These are phyloP conservation scores for Lonchura striata DNA, from an alignment of 2,113 vertebrate genomes.

Conservation along the genomic window DNA sequence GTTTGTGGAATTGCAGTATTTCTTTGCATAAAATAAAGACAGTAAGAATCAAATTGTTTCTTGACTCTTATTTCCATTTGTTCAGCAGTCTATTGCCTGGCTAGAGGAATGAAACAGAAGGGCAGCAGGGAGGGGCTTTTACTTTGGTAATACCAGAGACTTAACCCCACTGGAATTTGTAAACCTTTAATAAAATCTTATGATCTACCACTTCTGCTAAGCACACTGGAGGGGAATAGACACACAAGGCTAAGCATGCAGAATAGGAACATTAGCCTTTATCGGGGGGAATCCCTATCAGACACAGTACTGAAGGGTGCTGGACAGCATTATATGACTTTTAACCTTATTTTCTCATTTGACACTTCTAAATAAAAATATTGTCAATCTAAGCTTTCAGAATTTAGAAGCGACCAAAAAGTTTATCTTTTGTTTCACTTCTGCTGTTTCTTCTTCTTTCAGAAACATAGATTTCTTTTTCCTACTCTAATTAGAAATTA, in stretches of 20 bases:
- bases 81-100: background rate
- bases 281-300: fast-evolving
- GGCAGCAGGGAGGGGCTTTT: background rate
- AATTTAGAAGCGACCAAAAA: background rate
- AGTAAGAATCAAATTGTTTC: background rate
- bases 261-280: background rate
- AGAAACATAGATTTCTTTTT: background rate
- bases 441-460: background rate
- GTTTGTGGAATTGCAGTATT: background rate
- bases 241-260: background rate
- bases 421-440: background rate
- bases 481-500: background rate
- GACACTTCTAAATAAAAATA: background rate
- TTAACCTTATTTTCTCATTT: background rate
- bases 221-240: background rate
- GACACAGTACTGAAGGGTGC: background rate
- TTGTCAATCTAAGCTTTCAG: background rate
- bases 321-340: fast-evolving
- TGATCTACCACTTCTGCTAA: fast-evolving
- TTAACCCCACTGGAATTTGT: background rate
- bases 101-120: background rate
- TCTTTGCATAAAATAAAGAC: background rate
- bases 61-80: background rate
- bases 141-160: background rate
- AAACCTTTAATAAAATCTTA: background rate